phyloP scores from a whole-genome alignment of 64 coral and sea anemone genomes.

The Montipora sp. region DNA sequence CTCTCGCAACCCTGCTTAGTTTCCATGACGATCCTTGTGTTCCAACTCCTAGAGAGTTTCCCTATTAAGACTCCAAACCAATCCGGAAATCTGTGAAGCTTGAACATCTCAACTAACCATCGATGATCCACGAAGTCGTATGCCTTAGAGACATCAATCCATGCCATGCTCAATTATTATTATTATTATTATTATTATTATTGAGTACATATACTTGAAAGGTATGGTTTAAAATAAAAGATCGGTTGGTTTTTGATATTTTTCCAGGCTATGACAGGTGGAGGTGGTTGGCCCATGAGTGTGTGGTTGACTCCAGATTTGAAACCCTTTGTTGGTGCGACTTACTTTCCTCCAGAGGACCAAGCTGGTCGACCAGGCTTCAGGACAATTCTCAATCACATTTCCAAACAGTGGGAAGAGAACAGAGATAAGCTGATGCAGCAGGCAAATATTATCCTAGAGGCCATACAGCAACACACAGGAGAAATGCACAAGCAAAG shows the following conservation, averaged over 20 bases:
- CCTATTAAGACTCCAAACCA: too few relatives aligned
- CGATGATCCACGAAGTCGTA: too few relatives aligned
- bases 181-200: too few relatives aligned
- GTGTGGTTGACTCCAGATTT: conserved; percentile 97
- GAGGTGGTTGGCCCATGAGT: conserved; percentile 99
- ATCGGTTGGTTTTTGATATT: background rate
- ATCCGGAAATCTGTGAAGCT: too few relatives aligned
- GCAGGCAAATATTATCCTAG: conserved; percentile 83
- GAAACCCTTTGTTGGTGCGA: conserved; percentile 93
- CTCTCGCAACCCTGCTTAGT: too few relatives aligned
- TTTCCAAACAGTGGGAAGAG: conserved; percentile 85
- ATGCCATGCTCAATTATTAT: too few relatives aligned
- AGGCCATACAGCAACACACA: conserved; percentile 85
- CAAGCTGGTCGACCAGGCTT: conserved; percentile 90
- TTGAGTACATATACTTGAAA: background rate
- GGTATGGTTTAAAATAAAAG: background rate
- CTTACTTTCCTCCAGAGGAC: conserved; percentile 95
- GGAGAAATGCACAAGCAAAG: conserved; percentile 56
- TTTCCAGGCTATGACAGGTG: conserved; percentile 87
- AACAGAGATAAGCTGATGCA: conserved; percentile 83
- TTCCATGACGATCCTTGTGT: too few relatives aligned
- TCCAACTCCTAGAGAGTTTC: too few relatives aligned
- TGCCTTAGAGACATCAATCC: too few relatives aligned
- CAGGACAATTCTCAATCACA: conserved; percentile 82
- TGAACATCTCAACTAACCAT: too few relatives aligned